Conservation (phyloP, 2,113 vertebrate species). For the Apeltes quadracus region DNA sequence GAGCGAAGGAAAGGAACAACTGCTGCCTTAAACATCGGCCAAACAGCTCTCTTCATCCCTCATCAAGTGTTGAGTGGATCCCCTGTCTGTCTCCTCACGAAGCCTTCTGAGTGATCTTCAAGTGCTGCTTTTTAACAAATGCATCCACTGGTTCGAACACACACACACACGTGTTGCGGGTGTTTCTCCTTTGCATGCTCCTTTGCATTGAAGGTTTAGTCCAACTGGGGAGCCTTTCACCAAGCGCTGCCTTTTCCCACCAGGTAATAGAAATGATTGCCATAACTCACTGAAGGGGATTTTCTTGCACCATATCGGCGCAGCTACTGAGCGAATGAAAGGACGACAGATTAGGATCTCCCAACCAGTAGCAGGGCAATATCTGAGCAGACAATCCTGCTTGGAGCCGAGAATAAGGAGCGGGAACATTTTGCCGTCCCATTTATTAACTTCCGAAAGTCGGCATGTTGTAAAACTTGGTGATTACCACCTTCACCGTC, state of each 20-base stretch:
- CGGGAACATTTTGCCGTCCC: background rate
- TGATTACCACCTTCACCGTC: background rate
- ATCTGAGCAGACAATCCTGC: constrained; percentile 5
- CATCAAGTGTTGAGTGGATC: constrained; percentile 29
- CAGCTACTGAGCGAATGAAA: constrained; percentile 22
- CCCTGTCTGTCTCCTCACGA: constrained; percentile 7
- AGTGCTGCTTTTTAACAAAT: constrained; percentile 14
- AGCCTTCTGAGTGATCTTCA: constrained; percentile 13
- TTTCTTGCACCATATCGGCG: constrained; percentile 15
- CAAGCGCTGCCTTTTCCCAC: constrained; percentile 3
- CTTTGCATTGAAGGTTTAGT: too few species aligned
- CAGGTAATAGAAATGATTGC: constrained; percentile 41
- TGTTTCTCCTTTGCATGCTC: constrained; percentile 7
- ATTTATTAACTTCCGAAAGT: background rate
- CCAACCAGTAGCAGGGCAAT: constrained; percentile 15
- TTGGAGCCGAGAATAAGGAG: background rate
- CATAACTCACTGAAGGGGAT: constrained; percentile 36
- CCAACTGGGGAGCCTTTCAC: constrained; percentile 21
- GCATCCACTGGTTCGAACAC: constrained; percentile 2
- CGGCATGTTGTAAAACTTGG: constrained; percentile 1
- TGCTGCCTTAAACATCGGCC: background rate
- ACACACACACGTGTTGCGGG: background rate
- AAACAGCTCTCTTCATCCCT: background rate
- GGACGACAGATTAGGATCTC: constrained; percentile 30
- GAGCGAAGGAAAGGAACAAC: constrained; percentile 19